phyloP scores from a whole-genome alignment of 2,113 vertebrate species.

The Tylochromis polylepis region DNA sequence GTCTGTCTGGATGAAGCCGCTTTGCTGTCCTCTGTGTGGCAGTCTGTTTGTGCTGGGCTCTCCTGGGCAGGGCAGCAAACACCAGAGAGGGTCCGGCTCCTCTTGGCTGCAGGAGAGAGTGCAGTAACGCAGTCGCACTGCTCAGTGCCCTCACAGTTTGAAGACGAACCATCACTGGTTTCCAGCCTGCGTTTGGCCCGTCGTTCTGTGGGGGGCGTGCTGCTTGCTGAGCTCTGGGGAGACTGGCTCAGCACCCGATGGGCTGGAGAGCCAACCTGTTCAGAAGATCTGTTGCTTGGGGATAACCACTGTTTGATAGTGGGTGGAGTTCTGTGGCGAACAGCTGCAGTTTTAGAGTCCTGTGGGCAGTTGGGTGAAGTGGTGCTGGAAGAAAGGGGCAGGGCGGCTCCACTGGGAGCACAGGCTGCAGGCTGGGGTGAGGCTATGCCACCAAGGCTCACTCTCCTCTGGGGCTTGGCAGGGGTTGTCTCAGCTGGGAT shows the following conservation, averaged over 20 bases:
- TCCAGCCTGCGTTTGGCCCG: constrained; percentile 88
- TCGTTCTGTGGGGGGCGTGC: constrained; percentile 54
- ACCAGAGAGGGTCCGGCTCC: constrained; percentile 59
- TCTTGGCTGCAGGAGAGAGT: constrained; percentile 75
- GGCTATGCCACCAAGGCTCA: constrained; percentile 50
- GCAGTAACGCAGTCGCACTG: constrained; percentile 77
- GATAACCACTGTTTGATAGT: constrained; percentile 86
- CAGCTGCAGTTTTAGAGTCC: constrained; percentile 10
- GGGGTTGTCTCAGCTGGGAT: constrained; percentile 70
- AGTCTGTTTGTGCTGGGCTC: neutral
- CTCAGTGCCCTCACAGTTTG: constrained; percentile 64
- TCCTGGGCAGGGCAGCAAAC: constrained; percentile 62
- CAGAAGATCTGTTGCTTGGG: constrained; percentile 56
- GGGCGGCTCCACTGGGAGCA: constrained; percentile 79
- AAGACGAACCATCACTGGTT: constrained; percentile 57
- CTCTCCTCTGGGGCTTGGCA: constrained; percentile 67
- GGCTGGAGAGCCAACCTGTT: constrained; percentile 55
- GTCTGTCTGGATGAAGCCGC: constrained; percentile 27
- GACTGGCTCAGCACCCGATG: constrained; percentile 77
- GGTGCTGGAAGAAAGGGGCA: constrained; percentile 84
- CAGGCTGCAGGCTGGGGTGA: constrained; percentile 82
- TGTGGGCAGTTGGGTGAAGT: constrained; percentile 48
- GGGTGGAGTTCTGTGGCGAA: constrained; percentile 58
- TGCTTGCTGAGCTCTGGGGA: constrained; percentile 63
- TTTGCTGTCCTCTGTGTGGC: constrained; percentile 12